phyloP scores from a whole-genome alignment of 2,888 invertebrate species.

The Drosophila nr. perissopoda region DNA sequence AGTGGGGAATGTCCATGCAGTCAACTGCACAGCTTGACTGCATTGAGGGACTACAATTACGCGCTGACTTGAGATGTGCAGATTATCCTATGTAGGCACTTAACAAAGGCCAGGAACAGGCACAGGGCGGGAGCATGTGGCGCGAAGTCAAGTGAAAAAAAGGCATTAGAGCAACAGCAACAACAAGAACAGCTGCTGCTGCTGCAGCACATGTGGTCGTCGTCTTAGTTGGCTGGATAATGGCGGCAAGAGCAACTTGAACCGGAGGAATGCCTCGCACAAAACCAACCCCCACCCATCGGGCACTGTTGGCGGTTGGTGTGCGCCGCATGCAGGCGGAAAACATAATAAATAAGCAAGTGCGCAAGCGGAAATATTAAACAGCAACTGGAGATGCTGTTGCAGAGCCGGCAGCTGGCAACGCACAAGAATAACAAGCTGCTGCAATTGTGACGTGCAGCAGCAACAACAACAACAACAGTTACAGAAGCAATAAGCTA shows the following conservation, averaged over 20 bases:
- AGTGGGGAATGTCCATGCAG: slow-evolving; percentile 36
- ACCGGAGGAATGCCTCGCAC: slow-evolving; percentile 22
- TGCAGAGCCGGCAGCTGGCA: slow-evolving; percentile 52
- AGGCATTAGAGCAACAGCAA: slow-evolving; percentile 61
- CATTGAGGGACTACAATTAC: slow-evolving; percentile 62
- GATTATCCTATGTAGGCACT: slow-evolving; percentile 81
- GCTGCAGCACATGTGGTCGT: slow-evolving; percentile 51
- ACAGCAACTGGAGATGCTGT: slow-evolving; percentile 64
- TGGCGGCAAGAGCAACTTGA: slow-evolving; percentile 56
- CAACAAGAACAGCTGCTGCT: slow-evolving; percentile 22
- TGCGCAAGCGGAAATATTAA: slow-evolving; percentile 79
- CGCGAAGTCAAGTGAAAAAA: slow-evolving; percentile 66
- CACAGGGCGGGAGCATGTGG: slow-evolving; percentile 6
- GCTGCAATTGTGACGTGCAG: slow-evolving; percentile 5
- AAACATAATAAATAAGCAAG: slow-evolving; percentile 79
- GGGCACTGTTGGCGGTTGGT: slow-evolving; percentile 8
- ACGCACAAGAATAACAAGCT: slow-evolving; percentile 32
- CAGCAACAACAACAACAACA: slow-evolving; percentile 43
- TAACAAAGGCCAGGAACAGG: slow-evolving; percentile 52
- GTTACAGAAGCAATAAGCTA: slow-evolving; percentile 30
- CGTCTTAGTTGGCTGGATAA: slow-evolving; percentile 52
- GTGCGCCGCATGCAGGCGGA: slow-evolving; percentile 68
- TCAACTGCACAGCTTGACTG: slow-evolving; percentile 67
- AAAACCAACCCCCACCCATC: background rate
- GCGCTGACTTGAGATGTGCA: slow-evolving; percentile 76